A percentile compares a stretch with the other conserved stretches of the same genome.
Conservation (phyloP, 2,797 vertebrate species). For the Gymnoscopelus microlampas region DNA sequence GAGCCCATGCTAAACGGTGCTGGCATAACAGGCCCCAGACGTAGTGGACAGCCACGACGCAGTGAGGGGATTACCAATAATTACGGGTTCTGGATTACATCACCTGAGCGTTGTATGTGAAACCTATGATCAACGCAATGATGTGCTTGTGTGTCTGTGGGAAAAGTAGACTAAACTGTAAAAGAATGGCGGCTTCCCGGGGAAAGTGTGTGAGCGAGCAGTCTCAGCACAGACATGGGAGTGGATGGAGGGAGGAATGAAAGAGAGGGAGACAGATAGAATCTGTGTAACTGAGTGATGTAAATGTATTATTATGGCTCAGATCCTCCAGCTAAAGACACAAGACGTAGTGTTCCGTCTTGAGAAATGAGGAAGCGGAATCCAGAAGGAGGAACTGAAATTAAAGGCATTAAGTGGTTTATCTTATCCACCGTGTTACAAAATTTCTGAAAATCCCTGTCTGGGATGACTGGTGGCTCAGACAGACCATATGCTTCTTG, state of each 20-base stretch:
- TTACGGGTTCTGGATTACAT: slow-evolving; percentile 60
- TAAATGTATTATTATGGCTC: slow-evolving; percentile 15
- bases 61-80: slow-evolving; percentile 56
- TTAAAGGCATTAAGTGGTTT: slow-evolving; percentile 44
- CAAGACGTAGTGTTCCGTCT: not conserved
- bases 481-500: too few species aligned
- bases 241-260: not conserved
- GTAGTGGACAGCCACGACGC: slow-evolving; percentile 26
- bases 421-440: slow-evolving; percentile 30
- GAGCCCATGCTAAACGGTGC: not conserved
- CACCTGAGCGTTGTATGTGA: slow-evolving; percentile 42
- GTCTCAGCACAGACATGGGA: slow-evolving; percentile 8
- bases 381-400: slow-evolving; percentile 12
- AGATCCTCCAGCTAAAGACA: not conserved
- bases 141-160: slow-evolving; percentile 42
- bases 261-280: slow-evolving; percentile 8
- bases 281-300: not conserved
- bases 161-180: slow-evolving; percentile 41
- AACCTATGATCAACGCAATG: slow-evolving; percentile 65
- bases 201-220: not conserved
- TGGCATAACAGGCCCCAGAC: slow-evolving; percentile 27
- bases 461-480: not conserved
- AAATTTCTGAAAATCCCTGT: slow-evolving; percentile 44
- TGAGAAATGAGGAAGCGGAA: slow-evolving; percentile 16
- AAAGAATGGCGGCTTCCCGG: not conserved